Percentiles rank a stretch among this genome's conserved stretches.
These are phyloP conservation scores for Montipora foliosa DNA, from an alignment of 64 coral and sea anemone species.

Conservation along the genomic window DNA sequence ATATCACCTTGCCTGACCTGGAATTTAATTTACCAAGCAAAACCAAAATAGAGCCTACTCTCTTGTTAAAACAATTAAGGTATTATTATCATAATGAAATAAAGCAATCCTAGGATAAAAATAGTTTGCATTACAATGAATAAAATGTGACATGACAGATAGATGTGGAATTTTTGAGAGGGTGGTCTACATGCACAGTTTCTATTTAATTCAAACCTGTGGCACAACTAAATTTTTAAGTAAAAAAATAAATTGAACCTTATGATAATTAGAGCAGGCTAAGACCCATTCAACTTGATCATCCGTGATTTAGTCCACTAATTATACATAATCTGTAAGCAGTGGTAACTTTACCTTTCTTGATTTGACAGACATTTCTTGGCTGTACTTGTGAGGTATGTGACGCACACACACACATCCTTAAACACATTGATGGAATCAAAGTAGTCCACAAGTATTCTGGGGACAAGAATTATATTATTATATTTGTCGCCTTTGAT, in stretches of 20 bases:
- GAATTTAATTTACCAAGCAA: too few relatives aligned
- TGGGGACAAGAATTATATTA: slow-evolving; percentile 44
- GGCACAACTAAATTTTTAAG: slow-evolving; percentile 7
- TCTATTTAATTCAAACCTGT: slow-evolving; percentile 7
- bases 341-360: not conserved
- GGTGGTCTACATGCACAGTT: not conserved
- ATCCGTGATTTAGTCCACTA: not conserved
- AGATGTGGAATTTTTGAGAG: slow-evolving; percentile 2
- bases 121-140: slow-evolving; percentile 11
- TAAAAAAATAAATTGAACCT: slow-evolving; percentile 8
- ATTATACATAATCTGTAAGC: slow-evolving; percentile 1
- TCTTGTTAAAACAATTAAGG: slow-evolving; percentile 14
- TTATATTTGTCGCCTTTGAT: slow-evolving; percentile 65
- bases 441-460: slow-evolving; percentile 56
- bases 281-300: not conserved
- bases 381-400: slow-evolving; percentile 62
- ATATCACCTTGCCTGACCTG: too few relatives aligned
- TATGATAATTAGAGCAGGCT: not conserved
- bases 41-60: not conserved
- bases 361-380: slow-evolving; percentile 14
- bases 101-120: slow-evolving; percentile 6
- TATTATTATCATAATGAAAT: not conserved
- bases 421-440: slow-evolving; percentile 46
- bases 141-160: not conserved
- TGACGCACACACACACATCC: slow-evolving; percentile 28